Base-by-base conservation (phyloP, 2,113 vertebrate genomes). In the Notarius lentiginosus region DNA sequence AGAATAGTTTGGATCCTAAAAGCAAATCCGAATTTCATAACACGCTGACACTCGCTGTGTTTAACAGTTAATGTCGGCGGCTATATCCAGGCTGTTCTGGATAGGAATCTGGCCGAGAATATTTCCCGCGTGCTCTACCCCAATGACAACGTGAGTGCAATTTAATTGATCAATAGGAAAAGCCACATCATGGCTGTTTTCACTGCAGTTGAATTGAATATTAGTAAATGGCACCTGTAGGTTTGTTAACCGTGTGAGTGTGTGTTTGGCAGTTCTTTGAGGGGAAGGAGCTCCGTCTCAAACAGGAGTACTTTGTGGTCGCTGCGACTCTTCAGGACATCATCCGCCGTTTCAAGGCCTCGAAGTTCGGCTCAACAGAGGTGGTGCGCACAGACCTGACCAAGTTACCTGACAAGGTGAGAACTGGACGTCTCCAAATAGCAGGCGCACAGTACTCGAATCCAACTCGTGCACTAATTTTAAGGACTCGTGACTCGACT, bases 241-340 rank as follows among this genome's bases (percentile, higher is more conserved):
- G 22, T 68, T 34, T 60, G 53, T 47, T 22, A 56, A 41, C 15
- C 14, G 1, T 85, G 53, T 58, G 49, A 75, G 53, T 79, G 76
- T 86, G 41, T 89, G 55, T 89, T 53, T 88, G 12, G 2, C 91
- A 98, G 97, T 98, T 98, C 94, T 98, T 98, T 83, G 97, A 98
- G 89, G 97, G 97, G 2, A 98, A 97, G 91, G 97, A 98, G 91
- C 95, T 98, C 72, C 96, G 97, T 88, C 94, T 98, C 88, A 98
- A 98, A 93, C 97, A 98, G 94, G 97, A 98, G 91, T 98, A 98
- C 91, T 98, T 98, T 63, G 97, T 97, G 72, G 97, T 98, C 81
- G 97, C 97, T 0, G 97, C 97, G 85, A 98, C 97, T 11, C 96
- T 98, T 20, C 97, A 98, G 91, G 97, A 98, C 94, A 97, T 98